Evolutionary conservation across 2,888 invertebrate species (phyloP).

Genomic region (Caenorhabditis virilis): DNA sequence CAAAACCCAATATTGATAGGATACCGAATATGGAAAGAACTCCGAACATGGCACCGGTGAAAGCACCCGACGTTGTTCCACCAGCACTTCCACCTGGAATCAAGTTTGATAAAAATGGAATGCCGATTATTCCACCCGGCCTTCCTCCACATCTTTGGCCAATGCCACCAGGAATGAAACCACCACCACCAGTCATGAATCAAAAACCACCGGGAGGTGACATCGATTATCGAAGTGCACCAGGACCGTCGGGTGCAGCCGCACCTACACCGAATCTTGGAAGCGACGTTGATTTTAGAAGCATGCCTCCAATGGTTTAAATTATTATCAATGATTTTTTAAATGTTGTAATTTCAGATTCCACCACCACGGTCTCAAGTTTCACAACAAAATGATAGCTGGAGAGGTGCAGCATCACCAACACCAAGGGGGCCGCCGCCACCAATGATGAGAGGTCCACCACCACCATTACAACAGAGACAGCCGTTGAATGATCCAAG

Average conservation of each 20-base stretch:
- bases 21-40: too few relatives aligned
- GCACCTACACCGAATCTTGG: neutral
- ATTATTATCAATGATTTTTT: too few relatives aligned
- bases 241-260: conserved; percentile 2
- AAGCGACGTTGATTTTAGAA: conserved; percentile 18
- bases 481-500: neutral
- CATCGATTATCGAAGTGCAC: conserved; percentile 15
- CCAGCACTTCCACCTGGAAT: neutral
- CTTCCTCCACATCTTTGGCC: conserved; percentile 10
- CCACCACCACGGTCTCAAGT: neutral
- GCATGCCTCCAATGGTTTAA: neutral
- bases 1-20: neutral
- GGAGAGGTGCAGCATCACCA: too few relatives aligned
- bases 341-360: neutral
- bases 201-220: conserved; percentile 3
- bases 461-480: neutral
- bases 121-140: conserved; percentile 6
- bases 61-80: too few relatives aligned
- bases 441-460: neutral
- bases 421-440: neutral
- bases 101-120: conserved; percentile 6
- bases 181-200: neutral
- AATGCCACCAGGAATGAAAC: conserved; percentile 11
- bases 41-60: too few relatives aligned
- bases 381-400: conserved; percentile 1